Base-by-base conservation (phyloP, 1,140 invertebrate species). In the Arion vulgaris region DNA sequence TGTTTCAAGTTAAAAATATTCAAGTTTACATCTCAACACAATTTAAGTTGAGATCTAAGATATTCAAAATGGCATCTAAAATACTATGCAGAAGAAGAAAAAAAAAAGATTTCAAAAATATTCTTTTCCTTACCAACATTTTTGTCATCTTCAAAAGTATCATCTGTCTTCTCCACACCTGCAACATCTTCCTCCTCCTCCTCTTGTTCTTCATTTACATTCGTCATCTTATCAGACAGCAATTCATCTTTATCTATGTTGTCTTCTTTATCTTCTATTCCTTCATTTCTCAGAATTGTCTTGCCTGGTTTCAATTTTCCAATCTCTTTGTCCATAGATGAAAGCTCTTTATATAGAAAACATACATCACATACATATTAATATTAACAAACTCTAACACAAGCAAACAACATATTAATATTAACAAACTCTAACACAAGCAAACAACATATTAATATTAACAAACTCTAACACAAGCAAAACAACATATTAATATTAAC, bases 261-360 rank as follows among this genome's bases (percentile, higher is more conserved):
- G 0, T 9, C 41, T 53, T 51, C 41, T 2, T 57, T 53, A n/a
- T 28, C 32, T 38, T 38, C 51, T 13, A 0, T 41, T 49, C 28
- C 45, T 34, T 49, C 17, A 34, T 69, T 45, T 49, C 36, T 71
- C 38, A 32, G 4, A 17, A 66, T 66, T 41, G 11, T 51, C 28
- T 53, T 57, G 11, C 78, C 66, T 26, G 62, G 62, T 57, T 80
- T 53, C 11, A 80, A 7, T 36, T 71, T 71, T 15, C 68, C 68
- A 32, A 80, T 69, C 17, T 80, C 66, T 80, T 80, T 71, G 38
- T 71, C 66, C 45, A 71, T 71, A 0, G 62, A 41, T 17, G 78
- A 41, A 36, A 80, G 39, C 49, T 71, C 78, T 80, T 23, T 26
- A 66, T 5, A 53, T 19, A 73, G 26, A 73, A 39, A 66, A n/a